phyloP scores from a whole-genome alignment of 2,797 vertebrate genomes.

The Anolis apletophallus region DNA sequence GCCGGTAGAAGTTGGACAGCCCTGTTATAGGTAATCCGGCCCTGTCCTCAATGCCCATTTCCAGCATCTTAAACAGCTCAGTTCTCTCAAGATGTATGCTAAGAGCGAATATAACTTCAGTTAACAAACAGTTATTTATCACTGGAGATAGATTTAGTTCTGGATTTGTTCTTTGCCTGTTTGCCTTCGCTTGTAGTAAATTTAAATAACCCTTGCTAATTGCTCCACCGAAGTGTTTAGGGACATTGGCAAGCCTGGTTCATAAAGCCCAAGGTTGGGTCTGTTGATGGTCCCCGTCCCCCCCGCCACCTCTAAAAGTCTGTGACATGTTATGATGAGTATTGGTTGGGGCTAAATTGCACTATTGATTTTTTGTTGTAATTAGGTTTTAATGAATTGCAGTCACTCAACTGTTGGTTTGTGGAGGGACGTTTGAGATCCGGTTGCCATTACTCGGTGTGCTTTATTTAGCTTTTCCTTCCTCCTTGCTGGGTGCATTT shows the following conservation, averaged over 20 bases:
- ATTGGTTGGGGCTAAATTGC: constrained; percentile 66
- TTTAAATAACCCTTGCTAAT: constrained; percentile 54
- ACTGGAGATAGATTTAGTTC: background rate
- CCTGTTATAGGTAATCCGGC: no score
- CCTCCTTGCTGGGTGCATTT: background rate
- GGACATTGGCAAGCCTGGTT: constrained; percentile 28
- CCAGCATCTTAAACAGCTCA: no score
- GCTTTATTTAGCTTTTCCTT: constrained; percentile 41
- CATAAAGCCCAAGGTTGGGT: constrained; percentile 49
- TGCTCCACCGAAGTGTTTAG: constrained; percentile 39
- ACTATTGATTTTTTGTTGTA: constrained; percentile 70
- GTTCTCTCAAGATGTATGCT: background rate
- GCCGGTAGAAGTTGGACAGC: no score
- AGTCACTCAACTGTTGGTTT: constrained; percentile 52
- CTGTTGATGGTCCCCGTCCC: background rate
- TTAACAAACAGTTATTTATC: background rate
- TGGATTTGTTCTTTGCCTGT: constrained; percentile 36
- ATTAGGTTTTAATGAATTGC: constrained; percentile 75
- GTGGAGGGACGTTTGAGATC: constrained; percentile 51
- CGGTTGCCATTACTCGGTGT: constrained; percentile 39
- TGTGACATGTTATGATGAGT: constrained; percentile 58
- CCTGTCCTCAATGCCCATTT: background rate
- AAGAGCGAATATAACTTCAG: no score
- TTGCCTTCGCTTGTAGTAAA: constrained; percentile 35
- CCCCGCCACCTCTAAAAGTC: constrained; percentile 24